These are phyloP conservation scores for Leistus spinibarbis DNA, from an alignment of 2,888 invertebrate species.

Conservation along the genomic window DNA sequence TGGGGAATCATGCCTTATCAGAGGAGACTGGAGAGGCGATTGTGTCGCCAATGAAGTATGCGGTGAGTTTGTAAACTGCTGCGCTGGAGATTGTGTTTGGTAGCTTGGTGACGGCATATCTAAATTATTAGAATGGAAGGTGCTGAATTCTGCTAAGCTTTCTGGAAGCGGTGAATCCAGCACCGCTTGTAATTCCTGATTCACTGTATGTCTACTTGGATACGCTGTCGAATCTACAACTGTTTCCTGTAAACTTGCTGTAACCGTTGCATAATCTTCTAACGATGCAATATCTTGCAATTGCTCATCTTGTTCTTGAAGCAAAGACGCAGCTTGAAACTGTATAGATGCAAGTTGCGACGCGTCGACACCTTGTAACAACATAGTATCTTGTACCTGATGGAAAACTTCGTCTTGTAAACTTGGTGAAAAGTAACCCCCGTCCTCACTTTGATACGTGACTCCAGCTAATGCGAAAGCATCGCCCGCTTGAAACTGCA, in stretches of 20 bases:
- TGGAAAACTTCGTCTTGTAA: slow-evolving; percentile 80
- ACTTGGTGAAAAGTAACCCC: slow-evolving; percentile 65
- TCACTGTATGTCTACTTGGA: slow-evolving; percentile 62
- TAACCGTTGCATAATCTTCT: slow-evolving; percentile 67
- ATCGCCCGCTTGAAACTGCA: slow-evolving; percentile 66
- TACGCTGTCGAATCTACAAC: slow-evolving; percentile 60
- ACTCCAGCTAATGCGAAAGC: slow-evolving; percentile 68
- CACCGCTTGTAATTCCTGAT: slow-evolving; percentile 76
- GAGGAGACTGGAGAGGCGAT: slow-evolving; percentile 69
- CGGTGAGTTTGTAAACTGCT: slow-evolving; percentile 54
- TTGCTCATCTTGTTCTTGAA: slow-evolving; percentile 70
- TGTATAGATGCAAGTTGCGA: slow-evolving; percentile 62
- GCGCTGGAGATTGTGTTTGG: slow-evolving; percentile 56
- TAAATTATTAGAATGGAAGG: slow-evolving; percentile 67
- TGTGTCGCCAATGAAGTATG: slow-evolving; percentile 60
- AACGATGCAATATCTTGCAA: slow-evolving; percentile 67
- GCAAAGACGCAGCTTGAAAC: slow-evolving; percentile 57
- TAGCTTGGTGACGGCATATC: slow-evolving; percentile 58
- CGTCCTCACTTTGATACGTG: slow-evolving; percentile 67
- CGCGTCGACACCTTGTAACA: slow-evolving; percentile 69
- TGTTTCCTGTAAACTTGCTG: slow-evolving; percentile 63
- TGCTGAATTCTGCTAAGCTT: slow-evolving; percentile 81
- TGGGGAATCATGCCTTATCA: slow-evolving; percentile 70
- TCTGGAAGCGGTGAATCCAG: slow-evolving; percentile 80
- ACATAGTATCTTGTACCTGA: slow-evolving; percentile 72